Evolutionary conservation across 2,888 invertebrate genomes (phyloP).

Genomic region (Agrochola circellaris): DNA sequence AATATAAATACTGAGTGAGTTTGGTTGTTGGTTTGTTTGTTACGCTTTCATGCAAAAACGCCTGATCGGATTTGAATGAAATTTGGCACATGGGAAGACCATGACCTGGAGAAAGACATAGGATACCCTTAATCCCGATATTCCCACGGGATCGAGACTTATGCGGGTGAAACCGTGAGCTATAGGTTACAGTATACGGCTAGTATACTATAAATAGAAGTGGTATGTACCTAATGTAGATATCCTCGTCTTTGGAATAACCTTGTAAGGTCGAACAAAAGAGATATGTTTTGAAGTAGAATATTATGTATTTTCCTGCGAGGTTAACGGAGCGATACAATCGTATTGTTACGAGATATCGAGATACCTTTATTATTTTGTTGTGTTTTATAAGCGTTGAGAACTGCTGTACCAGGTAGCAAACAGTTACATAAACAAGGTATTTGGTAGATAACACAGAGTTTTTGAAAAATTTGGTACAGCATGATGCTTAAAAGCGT

Average conservation of each 20-base stretch:
- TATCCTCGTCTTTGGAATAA: not conserved
- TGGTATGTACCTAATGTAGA: not conserved
- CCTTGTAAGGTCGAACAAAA: not conserved
- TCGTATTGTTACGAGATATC: not conserved
- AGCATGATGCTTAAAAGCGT: not conserved
- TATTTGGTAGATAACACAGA: too few relatives aligned
- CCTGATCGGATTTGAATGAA: too few relatives aligned
- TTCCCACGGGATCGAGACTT: too few relatives aligned
- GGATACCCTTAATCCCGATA: too few relatives aligned
- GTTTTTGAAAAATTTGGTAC: not conserved
- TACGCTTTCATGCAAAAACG: too few relatives aligned
- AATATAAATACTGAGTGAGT: too few relatives aligned
- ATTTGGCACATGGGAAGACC: too few relatives aligned
- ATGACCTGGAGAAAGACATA: too few relatives aligned
- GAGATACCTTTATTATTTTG: not conserved
- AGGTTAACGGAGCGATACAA: not conserved
- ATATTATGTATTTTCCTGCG: not conserved
- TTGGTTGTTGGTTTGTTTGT: too few relatives aligned
- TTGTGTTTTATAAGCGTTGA: not conserved
- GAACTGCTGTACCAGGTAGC: not conserved
- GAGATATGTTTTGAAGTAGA: conserved; percentile 1
- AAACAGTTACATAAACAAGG: not conserved
- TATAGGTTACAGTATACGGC: too few relatives aligned
- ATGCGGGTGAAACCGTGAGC: too few relatives aligned
- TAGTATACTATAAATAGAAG: too few relatives aligned